These are phyloP conservation scores for Cotesia chilonis DNA, from an alignment of 1,140 invertebrate species.

Conservation along the genomic window DNA sequence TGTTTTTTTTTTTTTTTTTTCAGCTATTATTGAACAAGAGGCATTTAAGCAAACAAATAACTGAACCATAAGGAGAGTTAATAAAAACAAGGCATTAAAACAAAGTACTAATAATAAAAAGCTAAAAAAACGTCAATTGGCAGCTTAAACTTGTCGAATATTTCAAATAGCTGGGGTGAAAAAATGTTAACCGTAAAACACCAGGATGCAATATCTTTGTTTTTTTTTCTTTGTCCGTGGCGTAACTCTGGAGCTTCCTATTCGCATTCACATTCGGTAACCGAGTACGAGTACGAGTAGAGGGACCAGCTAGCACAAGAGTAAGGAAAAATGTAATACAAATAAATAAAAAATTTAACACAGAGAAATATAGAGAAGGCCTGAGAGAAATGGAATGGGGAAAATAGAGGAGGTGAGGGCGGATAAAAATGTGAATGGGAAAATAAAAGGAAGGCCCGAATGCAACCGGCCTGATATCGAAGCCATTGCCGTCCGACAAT, in stretches of 20 bases:
- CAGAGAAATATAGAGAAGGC: not conserved
- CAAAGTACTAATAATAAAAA: not conserved
- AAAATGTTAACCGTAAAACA: slow-evolving; percentile 35
- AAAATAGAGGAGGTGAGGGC: not conserved
- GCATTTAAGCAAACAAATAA: not conserved
- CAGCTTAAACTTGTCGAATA: slow-evolving; percentile 33
- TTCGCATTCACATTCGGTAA: slow-evolving; percentile 19
- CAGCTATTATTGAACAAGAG: too few relatives aligned
- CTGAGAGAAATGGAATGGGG: not conserved
- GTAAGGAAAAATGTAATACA: slow-evolving; percentile 1
- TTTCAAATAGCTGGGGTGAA: slow-evolving; percentile 30
- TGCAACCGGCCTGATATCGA: slow-evolving; percentile 33
- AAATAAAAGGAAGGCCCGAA: slow-evolving; percentile 42
- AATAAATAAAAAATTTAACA: slow-evolving; percentile 10
- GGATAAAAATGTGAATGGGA: slow-evolving; percentile 24
- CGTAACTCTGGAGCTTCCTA: not conserved
- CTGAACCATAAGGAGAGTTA: too few relatives aligned
- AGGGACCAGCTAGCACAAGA: not conserved
- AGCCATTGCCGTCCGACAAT: slow-evolving; percentile 31
- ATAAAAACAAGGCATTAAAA: not conserved
- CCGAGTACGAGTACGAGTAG: not conserved
- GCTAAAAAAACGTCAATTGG: slow-evolving; percentile 22
- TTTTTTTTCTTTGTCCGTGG: too few relatives aligned
- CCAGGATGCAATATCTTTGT: slow-evolving; percentile 25
- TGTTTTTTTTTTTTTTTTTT: too few relatives aligned